Evolutionary conservation across 2,888 invertebrate genomes (phyloP).

Genomic region (Drosophila imparisetae): DNA sequence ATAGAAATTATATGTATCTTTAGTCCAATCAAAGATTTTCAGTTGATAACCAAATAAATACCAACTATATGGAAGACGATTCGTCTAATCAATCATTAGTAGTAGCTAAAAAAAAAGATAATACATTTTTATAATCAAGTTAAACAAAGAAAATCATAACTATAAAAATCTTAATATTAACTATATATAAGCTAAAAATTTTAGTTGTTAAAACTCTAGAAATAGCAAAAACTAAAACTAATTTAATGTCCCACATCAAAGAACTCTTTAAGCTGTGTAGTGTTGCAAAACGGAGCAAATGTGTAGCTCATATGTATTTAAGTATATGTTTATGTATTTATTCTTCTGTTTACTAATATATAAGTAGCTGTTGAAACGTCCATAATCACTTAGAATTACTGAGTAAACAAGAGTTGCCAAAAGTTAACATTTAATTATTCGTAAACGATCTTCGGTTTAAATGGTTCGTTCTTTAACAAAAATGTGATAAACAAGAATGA

Average conservation of each 20-base stretch:
- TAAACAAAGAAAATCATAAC: not conserved
- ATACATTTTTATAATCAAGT: conserved; percentile 14
- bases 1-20: conserved; percentile 21
- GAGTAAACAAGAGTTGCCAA: conserved; percentile 26
- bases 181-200: conserved; percentile 38
- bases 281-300: conserved; percentile 29
- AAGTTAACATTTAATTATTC: conserved; percentile 8
- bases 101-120: conserved; percentile 16
- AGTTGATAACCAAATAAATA: conserved; percentile 4
- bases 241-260: conserved; percentile 10
- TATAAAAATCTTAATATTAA: conserved; percentile 10
- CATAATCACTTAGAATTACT: conserved; percentile 32
- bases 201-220: conserved; percentile 30
- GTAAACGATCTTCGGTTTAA: not conserved
- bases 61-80: conserved; percentile 2
- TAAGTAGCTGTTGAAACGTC: conserved; percentile 44
- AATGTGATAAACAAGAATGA: conserved; percentile 2
- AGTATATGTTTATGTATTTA: conserved; percentile 9
- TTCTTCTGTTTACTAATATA: conserved; percentile 31
- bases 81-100: conserved; percentile 20
- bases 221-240: conserved; percentile 15
- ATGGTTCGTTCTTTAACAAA: not conserved
- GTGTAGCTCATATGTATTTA: conserved; percentile 21
- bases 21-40: conserved; percentile 11
- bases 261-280: conserved; percentile 41